phyloP scores from a whole-genome alignment of 1,140 invertebrate genomes.

The Polypedilum vanderplanki region DNA sequence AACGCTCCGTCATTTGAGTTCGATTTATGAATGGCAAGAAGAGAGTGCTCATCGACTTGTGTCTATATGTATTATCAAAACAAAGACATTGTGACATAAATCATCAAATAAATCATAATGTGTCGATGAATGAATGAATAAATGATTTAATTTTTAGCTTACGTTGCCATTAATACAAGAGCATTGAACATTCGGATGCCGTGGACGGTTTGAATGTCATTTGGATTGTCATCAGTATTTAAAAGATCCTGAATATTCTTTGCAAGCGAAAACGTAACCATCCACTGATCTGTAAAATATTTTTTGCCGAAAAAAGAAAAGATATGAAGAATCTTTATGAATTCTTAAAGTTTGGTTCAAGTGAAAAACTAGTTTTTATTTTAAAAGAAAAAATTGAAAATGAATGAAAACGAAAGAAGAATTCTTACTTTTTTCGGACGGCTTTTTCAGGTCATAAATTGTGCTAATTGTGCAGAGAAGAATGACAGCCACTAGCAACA shows the following conservation, averaged over 20 bases:
- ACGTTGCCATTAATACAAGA: slow-evolving; percentile 50
- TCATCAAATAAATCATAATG: too few relatives aligned
- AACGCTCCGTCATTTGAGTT: slow-evolving; percentile 49
- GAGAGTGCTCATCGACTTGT: slow-evolving; percentile 67
- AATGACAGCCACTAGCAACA: slow-evolving; percentile 42
- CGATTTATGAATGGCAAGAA: slow-evolving; percentile 63
- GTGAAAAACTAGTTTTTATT: too few relatives aligned
- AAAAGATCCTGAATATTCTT: slow-evolving; percentile 52
- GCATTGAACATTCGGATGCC: slow-evolving; percentile 56
- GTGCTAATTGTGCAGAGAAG: slow-evolving; percentile 40
- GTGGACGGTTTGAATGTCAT: slow-evolving; percentile 54
- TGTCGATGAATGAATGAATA: neutral
- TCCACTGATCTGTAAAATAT: slow-evolving; percentile 43
- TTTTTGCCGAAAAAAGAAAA: too few relatives aligned
- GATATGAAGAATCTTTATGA: too few relatives aligned
- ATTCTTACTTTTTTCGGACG: neutral
- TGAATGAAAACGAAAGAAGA: too few relatives aligned
- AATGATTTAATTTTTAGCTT: neutral
- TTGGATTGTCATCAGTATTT: slow-evolving; percentile 45
- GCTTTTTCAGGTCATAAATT: slow-evolving; percentile 36
- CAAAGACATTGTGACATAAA: too few relatives aligned
- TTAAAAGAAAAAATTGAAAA: too few relatives aligned
- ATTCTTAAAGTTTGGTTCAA: too few relatives aligned
- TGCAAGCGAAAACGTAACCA: slow-evolving; percentile 54
- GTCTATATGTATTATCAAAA: slow-evolving; percentile 36